Conservation (phyloP, 2,888 invertebrate genomes). For the Agonopterix subpropinquella region DNA sequence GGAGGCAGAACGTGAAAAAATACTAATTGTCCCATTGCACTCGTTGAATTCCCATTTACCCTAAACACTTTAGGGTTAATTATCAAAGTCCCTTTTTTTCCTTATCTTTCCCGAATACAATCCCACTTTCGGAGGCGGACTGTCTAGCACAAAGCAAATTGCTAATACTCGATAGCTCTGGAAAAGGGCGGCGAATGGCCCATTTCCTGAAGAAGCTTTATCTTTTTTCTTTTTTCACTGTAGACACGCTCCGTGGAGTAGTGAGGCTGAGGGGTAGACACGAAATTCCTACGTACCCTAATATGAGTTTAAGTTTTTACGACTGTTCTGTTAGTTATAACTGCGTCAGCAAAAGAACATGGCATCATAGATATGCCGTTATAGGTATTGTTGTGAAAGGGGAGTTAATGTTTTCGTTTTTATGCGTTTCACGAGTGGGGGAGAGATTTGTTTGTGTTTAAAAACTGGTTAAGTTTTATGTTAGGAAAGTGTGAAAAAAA, state of each 20-base stretch:
- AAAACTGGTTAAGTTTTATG: no score
- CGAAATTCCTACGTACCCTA: conserved; percentile 26
- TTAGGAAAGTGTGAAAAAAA: no score
- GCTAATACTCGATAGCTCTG: conserved; percentile 59
- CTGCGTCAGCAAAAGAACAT: conserved; percentile 2
- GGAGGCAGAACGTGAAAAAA: conserved; percentile 16
- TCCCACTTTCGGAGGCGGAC: conserved; percentile 36
- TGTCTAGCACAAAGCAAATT: conserved; percentile 62
- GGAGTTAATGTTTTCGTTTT: no score
- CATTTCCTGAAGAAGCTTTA: conserved; percentile 59
- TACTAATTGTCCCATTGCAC: conserved; percentile 38
- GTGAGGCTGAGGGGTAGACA: conserved; percentile 22
- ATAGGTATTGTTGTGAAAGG: no score
- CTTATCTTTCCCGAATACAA: conserved; percentile 41
- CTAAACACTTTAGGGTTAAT: conserved; percentile 49
- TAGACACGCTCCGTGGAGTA: conserved; percentile 17
- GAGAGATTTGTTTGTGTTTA: no score
- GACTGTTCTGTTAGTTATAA: conserved; percentile 12
- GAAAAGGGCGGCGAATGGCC: conserved; percentile 51
- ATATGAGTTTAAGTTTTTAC: conserved; percentile 35
- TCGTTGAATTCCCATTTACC: conserved; percentile 43
- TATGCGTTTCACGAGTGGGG: no score
- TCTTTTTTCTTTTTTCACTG: conserved; percentile 38
- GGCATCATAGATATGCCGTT: background rate
- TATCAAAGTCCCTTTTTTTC: conserved; percentile 42